A percentile compares a stretch with the other conserved stretches of the same genome.
Conservation (phyloP, 2,888 invertebrate genomes). For the Ophion ellenae region DNA sequence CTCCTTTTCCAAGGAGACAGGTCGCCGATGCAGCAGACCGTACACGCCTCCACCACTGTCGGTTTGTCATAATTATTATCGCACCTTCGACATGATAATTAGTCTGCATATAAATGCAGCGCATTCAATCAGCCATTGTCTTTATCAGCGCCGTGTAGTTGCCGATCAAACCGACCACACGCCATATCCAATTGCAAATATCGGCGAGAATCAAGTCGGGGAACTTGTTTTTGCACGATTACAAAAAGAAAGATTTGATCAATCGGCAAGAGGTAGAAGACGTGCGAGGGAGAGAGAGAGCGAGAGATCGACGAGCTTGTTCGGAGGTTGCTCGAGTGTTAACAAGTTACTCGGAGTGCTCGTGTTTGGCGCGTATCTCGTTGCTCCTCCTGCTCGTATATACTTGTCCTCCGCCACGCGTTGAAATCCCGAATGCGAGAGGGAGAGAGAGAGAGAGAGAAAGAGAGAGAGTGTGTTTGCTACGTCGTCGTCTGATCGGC, state of each 20-base stretch:
- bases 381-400: constrained; percentile 38
- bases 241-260: constrained; percentile 13
- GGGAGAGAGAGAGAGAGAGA: constrained; percentile 37
- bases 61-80: too few relatives aligned
- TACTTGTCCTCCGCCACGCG: constrained; percentile 47
- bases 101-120: too few relatives aligned
- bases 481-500: constrained; percentile 73
- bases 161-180: too few relatives aligned
- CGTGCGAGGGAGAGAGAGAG: background rate
- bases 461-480: constrained; percentile 62
- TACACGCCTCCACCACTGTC: too few relatives aligned
- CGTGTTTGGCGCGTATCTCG: constrained; percentile 27
- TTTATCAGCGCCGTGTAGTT: too few relatives aligned
- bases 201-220: background rate
- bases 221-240: background rate
- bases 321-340: constrained; percentile 59
- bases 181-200: too few relatives aligned
- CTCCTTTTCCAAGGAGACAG: too few relatives aligned
- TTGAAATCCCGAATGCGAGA: constrained; percentile 31
- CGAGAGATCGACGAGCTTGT: constrained; percentile 41
- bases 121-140: too few relatives aligned
- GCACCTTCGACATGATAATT: too few relatives aligned
- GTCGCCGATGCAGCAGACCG: too few relatives aligned
- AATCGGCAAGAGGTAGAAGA: constrained; percentile 21
- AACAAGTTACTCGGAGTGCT: constrained; percentile 52